Base-by-base conservation (phyloP, 2,113 vertebrate genomes). In the Datnioides undecimradiatus region DNA sequence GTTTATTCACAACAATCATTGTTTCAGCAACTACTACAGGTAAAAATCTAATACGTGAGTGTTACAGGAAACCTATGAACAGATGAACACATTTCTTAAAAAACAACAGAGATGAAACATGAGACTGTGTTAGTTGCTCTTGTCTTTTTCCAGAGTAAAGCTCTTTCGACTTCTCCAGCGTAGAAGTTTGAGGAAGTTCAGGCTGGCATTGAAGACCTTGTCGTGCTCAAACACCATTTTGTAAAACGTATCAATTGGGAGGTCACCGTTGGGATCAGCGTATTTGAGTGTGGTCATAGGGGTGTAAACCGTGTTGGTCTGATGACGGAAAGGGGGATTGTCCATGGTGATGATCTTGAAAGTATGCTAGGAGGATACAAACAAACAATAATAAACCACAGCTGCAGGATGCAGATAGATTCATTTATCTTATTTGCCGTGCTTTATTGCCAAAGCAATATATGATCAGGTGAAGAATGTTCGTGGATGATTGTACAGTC, bases 241-340 rank as follows among this genome's bases (percentile, higher is more conserved):
- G 89, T 97, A 97, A 91, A 97, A 97, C 11, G 88, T 96, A 36
- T 96, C 95, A 27, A 97, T 96, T n/a, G 95, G 94, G 29, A 96
- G 94, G 62, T 97, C 96, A 29, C 96, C 96, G 5, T 90, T 95
- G 40, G 96, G 96, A 88, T 97, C 96, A 3, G 94, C 95, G 0
- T 96, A 96, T 72, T 97, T 97, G 14, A 97, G 92, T 1, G 95
- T 97, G 74, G 96, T 96, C 95, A 97, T 95, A 0, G 96, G 96
- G 4, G 96, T 96, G 79, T 96, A 97, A 21, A 96, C 84, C 0
- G 83, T 92, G 84, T 97, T 97, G 7, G 96, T 97, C 92, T 97
- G 95, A 80, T 97, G 96, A 27, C 95, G 95, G 83, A 97, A 96
- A 31, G 96, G 96, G 8, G 96, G 96, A 49, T 95, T 93, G 6